These are phyloP conservation scores for Resseliella maxima DNA, from an alignment of 2,888 invertebrate species.

Conservation along the genomic window DNA sequence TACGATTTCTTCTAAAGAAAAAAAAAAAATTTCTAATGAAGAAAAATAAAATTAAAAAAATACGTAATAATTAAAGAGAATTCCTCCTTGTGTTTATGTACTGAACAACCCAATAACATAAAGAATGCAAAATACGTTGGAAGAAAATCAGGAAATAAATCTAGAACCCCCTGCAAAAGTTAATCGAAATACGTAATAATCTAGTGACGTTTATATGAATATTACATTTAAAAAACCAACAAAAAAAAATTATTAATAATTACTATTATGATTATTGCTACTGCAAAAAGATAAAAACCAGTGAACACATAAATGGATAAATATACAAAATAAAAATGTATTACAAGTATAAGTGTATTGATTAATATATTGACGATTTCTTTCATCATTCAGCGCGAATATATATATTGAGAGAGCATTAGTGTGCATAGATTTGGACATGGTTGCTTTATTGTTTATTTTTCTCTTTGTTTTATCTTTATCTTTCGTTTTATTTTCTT, in stretches of 20 bases:
- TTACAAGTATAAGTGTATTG: constrained; percentile 47
- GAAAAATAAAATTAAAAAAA: neutral
- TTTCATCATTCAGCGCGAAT: constrained; percentile 1
- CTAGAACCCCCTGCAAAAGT: constrained; percentile 25
- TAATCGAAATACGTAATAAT: constrained; percentile 51
- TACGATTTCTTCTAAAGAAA: neutral
- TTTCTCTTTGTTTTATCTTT: neutral
- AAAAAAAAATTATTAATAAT: constrained; percentile 20
- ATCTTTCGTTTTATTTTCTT: neutral
- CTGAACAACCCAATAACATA: neutral
- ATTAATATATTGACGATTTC: constrained; percentile 22
- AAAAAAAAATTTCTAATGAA: neutral
- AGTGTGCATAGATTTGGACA: constrained; percentile 17
- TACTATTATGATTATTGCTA: constrained; percentile 36
- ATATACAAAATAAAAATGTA: constrained; percentile 5
- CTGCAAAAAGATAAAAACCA: neutral
- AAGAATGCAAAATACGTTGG: neutral
- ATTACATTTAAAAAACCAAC: neutral
- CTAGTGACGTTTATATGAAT: constrained; percentile 53
- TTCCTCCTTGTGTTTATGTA: constrained; percentile 31
- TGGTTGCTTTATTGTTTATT: constrained; percentile 40
- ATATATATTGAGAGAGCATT: neutral
- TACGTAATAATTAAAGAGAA: constrained; percentile 38
- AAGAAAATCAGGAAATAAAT: constrained; percentile 42
- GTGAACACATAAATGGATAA: neutral